Evolutionary conservation across 35 echinoderm and acorn worm genomes (phyloP).

Genomic region (Stichopus chloronotus): DNA sequence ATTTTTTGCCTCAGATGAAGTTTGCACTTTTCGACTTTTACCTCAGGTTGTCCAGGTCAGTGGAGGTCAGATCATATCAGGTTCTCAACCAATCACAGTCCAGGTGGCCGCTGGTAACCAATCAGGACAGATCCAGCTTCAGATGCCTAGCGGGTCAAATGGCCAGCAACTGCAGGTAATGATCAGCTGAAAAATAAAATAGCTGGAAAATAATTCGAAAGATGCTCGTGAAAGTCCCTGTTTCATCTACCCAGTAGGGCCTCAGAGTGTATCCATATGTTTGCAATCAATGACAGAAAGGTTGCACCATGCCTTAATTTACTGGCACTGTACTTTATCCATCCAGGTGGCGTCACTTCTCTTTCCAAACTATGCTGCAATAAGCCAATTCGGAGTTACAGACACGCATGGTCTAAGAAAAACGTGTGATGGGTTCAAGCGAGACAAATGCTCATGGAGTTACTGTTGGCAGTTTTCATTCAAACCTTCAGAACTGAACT

Average conservation of each 20-base stretch:
- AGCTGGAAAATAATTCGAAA: neutral
- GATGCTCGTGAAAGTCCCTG: neutral
- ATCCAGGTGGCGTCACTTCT: too few species aligned
- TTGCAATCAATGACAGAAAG: neutral
- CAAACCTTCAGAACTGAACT: too few species aligned
- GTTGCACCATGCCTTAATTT: neutral
- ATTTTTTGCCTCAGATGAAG: too few species aligned
- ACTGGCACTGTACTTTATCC: too few species aligned
- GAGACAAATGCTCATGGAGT: too few species aligned
- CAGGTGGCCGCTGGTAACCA: conserved; percentile 82
- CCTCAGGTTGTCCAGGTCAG: conserved; percentile 81
- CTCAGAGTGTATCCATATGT: neutral
- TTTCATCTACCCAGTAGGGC: neutral
- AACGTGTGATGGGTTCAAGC: too few species aligned
- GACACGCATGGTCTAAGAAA: too few species aligned
- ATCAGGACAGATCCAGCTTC: conserved; percentile 68
- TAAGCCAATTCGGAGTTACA: too few species aligned
- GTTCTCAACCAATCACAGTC: conserved; percentile 92
- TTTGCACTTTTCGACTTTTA: neutral
- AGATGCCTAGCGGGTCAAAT: conserved; percentile 23
- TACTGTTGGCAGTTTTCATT: too few species aligned
- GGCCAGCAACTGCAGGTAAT: conserved; percentile 25
- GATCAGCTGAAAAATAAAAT: neutral
- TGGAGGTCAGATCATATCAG: conserved; percentile 66
- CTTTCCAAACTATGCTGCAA: too few species aligned